Conservation (phyloP, 1,140 invertebrate genomes). For the Hirudo medicinalis region DNA sequence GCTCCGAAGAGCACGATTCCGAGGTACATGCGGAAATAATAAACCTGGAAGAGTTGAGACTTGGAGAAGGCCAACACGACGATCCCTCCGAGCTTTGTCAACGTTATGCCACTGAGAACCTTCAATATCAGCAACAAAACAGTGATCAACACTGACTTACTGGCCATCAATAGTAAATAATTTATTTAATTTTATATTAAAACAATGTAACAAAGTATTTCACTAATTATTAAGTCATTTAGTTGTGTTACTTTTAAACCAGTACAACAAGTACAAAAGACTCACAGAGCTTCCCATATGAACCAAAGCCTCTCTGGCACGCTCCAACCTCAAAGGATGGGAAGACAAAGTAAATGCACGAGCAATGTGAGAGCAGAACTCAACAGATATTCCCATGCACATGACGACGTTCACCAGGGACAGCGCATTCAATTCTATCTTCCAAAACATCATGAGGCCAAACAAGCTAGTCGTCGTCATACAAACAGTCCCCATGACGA, state of each 20-base stretch:
- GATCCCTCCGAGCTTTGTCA: slow-evolving; percentile 83
- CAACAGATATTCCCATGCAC: slow-evolving; percentile 83
- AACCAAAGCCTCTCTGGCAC: slow-evolving; percentile 57
- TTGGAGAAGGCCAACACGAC: slow-evolving; percentile 78
- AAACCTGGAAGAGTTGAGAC: slow-evolving; percentile 83
- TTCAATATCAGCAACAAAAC: no score
- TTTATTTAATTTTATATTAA: no score
- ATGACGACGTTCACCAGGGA: slow-evolving; percentile 92
- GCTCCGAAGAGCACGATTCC: slow-evolving; percentile 78
- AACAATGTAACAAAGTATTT: no score
- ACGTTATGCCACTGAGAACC: slow-evolving; percentile 64
- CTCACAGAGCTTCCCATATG: slow-evolving; percentile 73
- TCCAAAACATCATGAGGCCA: slow-evolving; percentile 81
- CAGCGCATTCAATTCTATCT: slow-evolving; percentile 74
- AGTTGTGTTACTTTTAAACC: no score
- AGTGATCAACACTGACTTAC: no score
- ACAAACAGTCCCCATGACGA: slow-evolving; percentile 58
- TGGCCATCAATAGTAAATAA: no score
- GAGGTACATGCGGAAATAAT: slow-evolving; percentile 90
- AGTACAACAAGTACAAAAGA: slow-evolving; percentile 19
- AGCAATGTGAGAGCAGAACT: slow-evolving; percentile 82
- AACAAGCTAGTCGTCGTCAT: slow-evolving; percentile 70
- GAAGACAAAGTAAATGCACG: slow-evolving; percentile 60
- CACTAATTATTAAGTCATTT: no score
- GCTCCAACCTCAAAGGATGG: slow-evolving; percentile 47